Base-by-base conservation (phyloP, 2,113 vertebrate species). In the Neopipo cinnamomea region DNA sequence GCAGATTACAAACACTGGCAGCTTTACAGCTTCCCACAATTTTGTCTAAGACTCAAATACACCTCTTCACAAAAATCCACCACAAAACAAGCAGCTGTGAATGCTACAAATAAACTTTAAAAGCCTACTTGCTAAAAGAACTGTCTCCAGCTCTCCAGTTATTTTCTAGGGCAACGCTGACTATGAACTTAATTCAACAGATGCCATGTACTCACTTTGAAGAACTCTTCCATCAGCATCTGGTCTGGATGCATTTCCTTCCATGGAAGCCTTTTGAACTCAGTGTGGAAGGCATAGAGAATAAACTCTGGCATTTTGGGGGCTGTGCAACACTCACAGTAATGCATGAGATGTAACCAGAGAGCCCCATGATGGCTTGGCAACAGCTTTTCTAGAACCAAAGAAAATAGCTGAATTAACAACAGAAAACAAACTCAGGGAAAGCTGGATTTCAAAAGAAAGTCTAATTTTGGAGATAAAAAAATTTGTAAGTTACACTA, bases 181-280 rank as follows among this genome's bases (percentile, higher is more conserved):
- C 11, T 49, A 59, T 1, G 8, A 80, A 53, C 20, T 70, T 75
- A 89, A 59, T 78, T 59, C 30, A 87, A 49, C 6, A 78, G n/a
- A 37, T 80, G 23, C 8, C 10, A 19, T 3, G 4, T 85, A 81
- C 97, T 97, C 94, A 99, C 99, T 95, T 98, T 99, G 89, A 99
- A 99, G 93, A 99, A 99, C 80, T 99, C 98, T 95, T 99, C 98
- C 99, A 99, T 99, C 42, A 99, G 98, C 49, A 97, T 93, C 77
- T 98, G 99, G 96, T 99, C 99, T 4, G 99, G 99, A 91, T 98
- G 98, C 95, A 99, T 98, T 75, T 99, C 98, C 95, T 96, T 98
- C 99, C 99, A 99, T 0, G 98, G 98, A 74, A 99, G 98, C 24
- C 90, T 98, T 82, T 44, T 98, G 91, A 99, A 99, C 35, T 99